Evolutionary conservation across 2,888 invertebrate species (phyloP).

Genomic region (Himalopsyche tibetana): DNA sequence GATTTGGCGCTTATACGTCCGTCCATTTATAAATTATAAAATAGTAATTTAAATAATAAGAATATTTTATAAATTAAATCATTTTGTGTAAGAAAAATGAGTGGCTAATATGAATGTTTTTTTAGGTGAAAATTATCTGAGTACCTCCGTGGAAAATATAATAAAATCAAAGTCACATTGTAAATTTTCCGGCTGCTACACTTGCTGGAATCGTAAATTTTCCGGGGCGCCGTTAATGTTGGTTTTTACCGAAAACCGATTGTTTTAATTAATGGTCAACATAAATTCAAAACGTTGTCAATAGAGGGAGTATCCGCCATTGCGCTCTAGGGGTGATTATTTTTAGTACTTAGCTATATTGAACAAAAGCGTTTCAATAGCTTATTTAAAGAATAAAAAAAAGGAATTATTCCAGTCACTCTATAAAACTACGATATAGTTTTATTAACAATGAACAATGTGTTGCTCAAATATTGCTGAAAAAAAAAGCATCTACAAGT

Average conservation of each 20-base stretch:
- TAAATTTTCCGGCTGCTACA: neutral
- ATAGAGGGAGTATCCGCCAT: neutral
- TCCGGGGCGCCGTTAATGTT: slow-evolving; percentile 41
- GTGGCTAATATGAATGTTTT: neutral
- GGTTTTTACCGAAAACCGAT: slow-evolving; percentile 53
- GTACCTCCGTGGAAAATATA: neutral
- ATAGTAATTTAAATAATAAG: too few species aligned
- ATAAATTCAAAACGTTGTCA: slow-evolving; percentile 57
- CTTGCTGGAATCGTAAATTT: slow-evolving; percentile 31
- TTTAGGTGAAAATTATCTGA: neutral
- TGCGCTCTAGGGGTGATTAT: neutral
- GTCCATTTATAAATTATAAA: too few species aligned
- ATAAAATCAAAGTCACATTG: neutral
- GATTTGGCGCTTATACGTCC: too few species aligned
- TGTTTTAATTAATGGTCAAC: slow-evolving; percentile 57
- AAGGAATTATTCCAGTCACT: too few species aligned
- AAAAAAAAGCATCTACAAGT: too few species aligned
- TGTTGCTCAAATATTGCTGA: too few species aligned
- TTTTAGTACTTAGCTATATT: neutral
- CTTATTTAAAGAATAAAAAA: too few species aligned
- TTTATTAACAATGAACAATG: too few species aligned
- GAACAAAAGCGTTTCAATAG: too few species aligned
- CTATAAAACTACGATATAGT: too few species aligned
- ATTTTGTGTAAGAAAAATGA: too few species aligned
- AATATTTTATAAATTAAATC: too few species aligned